Evolutionary conservation across 1,140 invertebrate genomes (phyloP).

Genomic region (Drosophila athabasca): DNA sequence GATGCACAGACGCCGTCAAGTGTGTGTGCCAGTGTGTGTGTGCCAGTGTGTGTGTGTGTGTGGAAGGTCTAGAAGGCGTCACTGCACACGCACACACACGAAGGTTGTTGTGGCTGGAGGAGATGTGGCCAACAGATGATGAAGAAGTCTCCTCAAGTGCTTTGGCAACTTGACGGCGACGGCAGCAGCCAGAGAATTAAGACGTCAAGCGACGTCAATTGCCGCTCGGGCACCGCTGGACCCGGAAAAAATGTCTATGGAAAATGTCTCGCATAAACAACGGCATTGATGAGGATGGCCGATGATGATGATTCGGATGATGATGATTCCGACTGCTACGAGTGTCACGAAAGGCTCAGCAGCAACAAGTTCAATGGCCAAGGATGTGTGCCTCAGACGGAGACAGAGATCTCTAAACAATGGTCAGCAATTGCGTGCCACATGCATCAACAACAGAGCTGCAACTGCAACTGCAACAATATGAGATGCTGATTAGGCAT

Average conservation of each 20-base stretch:
- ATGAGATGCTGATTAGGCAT: constrained; percentile 77
- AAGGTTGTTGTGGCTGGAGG: constrained; percentile 28
- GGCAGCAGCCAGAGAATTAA: constrained; percentile 65
- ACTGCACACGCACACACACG: constrained; percentile 48
- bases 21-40: constrained; percentile 25
- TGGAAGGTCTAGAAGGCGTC: constrained; percentile 23
- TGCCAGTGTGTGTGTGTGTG: constrained; percentile 36
- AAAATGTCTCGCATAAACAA: constrained; percentile 60
- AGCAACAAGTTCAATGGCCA: constrained; percentile 69
- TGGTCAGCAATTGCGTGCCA: constrained; percentile 70
- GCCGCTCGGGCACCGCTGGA: constrained; percentile 33
- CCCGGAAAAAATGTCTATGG: constrained; percentile 54
- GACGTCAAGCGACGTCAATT: constrained; percentile 76
- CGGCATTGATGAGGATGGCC: constrained; percentile 49
- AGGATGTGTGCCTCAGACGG: constrained; percentile 54
- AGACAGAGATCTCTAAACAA: constrained; percentile 44
- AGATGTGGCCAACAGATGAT: constrained; percentile 16
- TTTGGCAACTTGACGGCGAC: constrained; percentile 55
- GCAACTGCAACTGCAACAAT: constrained; percentile 56
- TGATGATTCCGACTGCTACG: constrained; percentile 2
- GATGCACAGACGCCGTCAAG: constrained; percentile 56
- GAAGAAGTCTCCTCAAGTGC: constrained; percentile 65
- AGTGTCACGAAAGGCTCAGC: constrained; percentile 61
- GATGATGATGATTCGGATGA: constrained; percentile 50
- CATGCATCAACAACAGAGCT: constrained; percentile 61